phyloP scores from a whole-genome alignment of 2,888 invertebrate species.

The Ophion obscuratus region DNA sequence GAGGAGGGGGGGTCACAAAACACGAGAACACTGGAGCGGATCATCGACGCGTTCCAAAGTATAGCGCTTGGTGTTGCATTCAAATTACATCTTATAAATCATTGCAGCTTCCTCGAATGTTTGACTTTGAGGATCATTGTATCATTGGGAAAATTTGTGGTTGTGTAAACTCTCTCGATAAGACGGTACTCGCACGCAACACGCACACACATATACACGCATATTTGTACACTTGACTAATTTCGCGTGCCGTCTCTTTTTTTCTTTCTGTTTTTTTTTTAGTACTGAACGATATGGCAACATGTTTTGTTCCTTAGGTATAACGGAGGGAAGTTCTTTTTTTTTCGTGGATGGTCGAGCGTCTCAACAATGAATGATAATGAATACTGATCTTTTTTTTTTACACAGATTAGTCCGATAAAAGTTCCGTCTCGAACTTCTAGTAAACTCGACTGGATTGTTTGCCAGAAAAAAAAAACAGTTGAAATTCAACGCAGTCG shows the following conservation, averaged over 20 bases:
- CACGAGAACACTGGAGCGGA: conserved; percentile 11
- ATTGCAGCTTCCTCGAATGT: conserved; percentile 24
- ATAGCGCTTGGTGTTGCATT: conserved; percentile 36
- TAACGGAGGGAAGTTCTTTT: neutral
- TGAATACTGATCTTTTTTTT: neutral
- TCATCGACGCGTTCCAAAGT: conserved; percentile 30
- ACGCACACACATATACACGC: neutral
- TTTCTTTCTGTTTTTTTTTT: neutral
- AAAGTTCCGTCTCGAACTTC: neutral
- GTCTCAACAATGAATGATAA: neutral
- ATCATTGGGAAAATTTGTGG: conserved; percentile 27
- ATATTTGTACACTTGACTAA: conserved; percentile 1
- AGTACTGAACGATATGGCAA: conserved; percentile 21
- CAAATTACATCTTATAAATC: conserved; percentile 24
- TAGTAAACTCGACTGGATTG: neutral
- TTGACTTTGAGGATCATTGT: conserved; percentile 28
- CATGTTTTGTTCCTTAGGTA: conserved; percentile 2
- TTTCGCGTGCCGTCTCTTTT: neutral
- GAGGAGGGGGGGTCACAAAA: neutral
- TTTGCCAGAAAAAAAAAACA: neutral
- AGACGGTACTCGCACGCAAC: conserved; percentile 20
- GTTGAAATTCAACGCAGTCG: no score
- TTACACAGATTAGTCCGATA: neutral
- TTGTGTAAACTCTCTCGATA: conserved; percentile 4
- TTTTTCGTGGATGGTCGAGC: neutral